Evolutionary conservation across 1,140 invertebrate genomes (phyloP), one percentile per base, ranked within the genome.

Genomic region (Drosophila yakuba): DNA sequence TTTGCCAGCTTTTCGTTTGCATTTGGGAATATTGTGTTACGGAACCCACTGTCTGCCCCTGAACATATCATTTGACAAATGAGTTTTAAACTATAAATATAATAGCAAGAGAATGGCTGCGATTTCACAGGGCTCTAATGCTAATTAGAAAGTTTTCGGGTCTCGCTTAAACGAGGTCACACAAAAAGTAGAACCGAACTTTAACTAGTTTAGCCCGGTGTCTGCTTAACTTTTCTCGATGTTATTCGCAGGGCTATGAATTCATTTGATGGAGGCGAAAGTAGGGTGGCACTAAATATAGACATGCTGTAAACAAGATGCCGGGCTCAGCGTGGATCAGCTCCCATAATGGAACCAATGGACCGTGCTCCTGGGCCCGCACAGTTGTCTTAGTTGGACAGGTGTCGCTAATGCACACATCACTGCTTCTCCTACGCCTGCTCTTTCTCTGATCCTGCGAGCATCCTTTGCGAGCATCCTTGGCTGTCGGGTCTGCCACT

Each of bases 121-220:
- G 63, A 69, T 68, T 78, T 80, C 57, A 77, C 44, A 43, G 36
- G 43, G 63, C 58, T 28, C 62, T 81, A 86, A 86, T 86, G 78
- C 67, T 73, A 79, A 83, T 83, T 83, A 79, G 47, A 73, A 88
- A 83, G 62, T 86, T 85, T 78, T 72, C 7, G 47, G 61, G 17
- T 55, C 41, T 39, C 25, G 48, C 20, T 44, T 44, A 39, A 43
- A 25, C 39, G 48, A 32, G 47, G 61, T 54, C 62, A 12, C 64
- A 15, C 11, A 71, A 23, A 74, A 51, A 35, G 38, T 10, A 23
- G 39, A 15, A 48, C 43, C n/a, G 39, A 43, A 36, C 36, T 67
- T 80, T 56, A 28, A 47, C 60, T 75, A 60, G 58, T 57, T 85
- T 59, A 36, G 44, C 44, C 15, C 15, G 15, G 12, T 2, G 8